Evolutionary conservation across 1,140 invertebrate genomes (phyloP).

Genomic region (Choristoneura fumiferana): DNA sequence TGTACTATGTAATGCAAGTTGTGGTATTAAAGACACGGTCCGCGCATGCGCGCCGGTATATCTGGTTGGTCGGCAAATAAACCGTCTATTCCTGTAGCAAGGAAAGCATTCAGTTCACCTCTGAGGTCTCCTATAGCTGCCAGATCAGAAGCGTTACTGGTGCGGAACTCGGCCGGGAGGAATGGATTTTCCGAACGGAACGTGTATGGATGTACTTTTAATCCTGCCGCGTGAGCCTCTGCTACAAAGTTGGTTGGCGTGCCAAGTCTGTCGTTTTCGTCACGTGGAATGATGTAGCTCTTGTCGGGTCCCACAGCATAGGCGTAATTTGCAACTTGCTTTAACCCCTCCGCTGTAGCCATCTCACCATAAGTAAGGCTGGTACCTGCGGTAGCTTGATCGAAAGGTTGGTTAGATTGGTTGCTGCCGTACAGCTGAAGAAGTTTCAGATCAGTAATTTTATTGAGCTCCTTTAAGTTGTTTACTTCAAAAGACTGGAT

Average conservation of each 20-base stretch:
- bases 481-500: constrained; percentile 68
- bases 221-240: constrained; percentile 54
- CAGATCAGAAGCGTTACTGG: constrained; percentile 21
- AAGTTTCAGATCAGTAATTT: constrained; percentile 51
- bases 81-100: constrained; percentile 56
- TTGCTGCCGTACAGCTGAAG: constrained; percentile 50
- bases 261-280: constrained; percentile 43
- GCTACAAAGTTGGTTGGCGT: constrained; percentile 49
- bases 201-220: constrained; percentile 65
- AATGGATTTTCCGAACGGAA: constrained; percentile 63
- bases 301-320: constrained; percentile 63
- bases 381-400: constrained; percentile 44
- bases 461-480: constrained; percentile 61
- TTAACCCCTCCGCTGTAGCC: constrained; percentile 51
- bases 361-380: constrained; percentile 54
- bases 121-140: constrained; percentile 45
- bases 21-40: constrained; percentile 28
- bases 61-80: constrained; percentile 63
- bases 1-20: no score
- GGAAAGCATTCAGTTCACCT: constrained; percentile 48
- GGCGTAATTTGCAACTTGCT: constrained; percentile 58
- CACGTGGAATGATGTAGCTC: constrained; percentile 60
- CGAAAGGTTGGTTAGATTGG: constrained; percentile 39
- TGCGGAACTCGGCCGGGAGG: constrained; percentile 50
- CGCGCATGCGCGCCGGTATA: constrained; percentile 40